Conservation (phyloP, 2,113 vertebrate genomes). For the Protobothrops flavoviridis region DNA sequence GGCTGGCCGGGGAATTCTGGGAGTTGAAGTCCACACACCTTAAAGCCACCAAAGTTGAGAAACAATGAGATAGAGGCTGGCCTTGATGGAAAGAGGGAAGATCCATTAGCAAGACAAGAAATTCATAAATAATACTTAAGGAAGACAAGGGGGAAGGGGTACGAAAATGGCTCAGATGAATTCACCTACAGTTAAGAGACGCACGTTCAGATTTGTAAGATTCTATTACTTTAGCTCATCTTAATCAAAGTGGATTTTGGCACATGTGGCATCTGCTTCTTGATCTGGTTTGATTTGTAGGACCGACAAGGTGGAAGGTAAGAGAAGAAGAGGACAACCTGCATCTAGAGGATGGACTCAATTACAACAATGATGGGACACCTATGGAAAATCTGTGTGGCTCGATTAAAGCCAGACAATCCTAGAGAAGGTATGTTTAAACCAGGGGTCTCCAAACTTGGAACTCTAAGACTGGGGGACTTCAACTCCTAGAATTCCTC, state of each 20-base stretch:
- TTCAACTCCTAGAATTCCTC: not conserved
- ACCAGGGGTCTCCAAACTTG: not conserved
- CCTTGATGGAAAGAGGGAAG: not conserved
- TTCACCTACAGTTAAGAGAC: not conserved
- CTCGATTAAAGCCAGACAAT: not conserved
- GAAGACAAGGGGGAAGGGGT: not conserved
- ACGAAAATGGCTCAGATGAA: not conserved
- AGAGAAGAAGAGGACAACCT: not conserved
- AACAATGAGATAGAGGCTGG: not conserved
- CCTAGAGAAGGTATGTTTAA: not conserved
- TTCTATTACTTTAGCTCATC: not conserved
- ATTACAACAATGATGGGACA: not conserved
- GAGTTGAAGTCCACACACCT: not conserved
- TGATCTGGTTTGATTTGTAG: not conserved
- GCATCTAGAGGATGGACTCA: not conserved
- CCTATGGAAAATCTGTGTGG: not conserved
- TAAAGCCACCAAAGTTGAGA: not conserved
- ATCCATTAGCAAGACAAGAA: not conserved
- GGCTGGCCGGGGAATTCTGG: not conserved
- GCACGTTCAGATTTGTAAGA: not conserved
- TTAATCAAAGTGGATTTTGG: not conserved
- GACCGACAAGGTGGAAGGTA: not conserved
- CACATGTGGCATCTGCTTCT: not conserved
- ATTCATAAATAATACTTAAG: not conserved
- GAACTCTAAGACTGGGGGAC: not conserved